These are phyloP conservation scores for Phalacrocorax aristotelis DNA, from an alignment of 2,113 vertebrate species.

Conservation along the genomic window DNA sequence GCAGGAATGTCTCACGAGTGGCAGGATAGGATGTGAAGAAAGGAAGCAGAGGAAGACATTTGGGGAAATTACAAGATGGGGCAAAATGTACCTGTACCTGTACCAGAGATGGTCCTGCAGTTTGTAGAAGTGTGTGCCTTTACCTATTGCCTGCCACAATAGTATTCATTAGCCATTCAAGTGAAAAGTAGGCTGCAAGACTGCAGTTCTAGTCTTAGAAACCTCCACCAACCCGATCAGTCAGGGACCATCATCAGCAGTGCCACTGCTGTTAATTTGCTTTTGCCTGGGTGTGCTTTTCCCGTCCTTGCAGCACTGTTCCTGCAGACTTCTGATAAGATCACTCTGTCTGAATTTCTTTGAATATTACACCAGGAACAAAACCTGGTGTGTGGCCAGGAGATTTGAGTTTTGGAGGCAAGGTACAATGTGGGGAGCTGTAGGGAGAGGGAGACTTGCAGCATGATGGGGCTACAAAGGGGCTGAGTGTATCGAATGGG, in stretches of 20 bases:
- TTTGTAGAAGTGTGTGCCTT: background rate
- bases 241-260: background rate
- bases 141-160: background rate
- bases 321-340: background rate
- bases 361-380: background rate
- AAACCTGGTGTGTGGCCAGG: background rate
- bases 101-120: background rate
- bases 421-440: background rate
- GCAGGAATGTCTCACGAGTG: background rate
- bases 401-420: background rate
- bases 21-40: background rate
- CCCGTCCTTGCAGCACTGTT: background rate
- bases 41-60: background rate
- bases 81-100: background rate
- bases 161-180: background rate
- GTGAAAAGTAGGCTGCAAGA: background rate
- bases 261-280: background rate
- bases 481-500: background rate
- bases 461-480: background rate
- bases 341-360: background rate
- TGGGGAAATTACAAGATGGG: background rate
- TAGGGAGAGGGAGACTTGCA: background rate
- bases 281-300: fast-evolving
- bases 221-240: fast-evolving
- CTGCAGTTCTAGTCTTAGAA: background rate